Evolutionary conservation across 2,797 vertebrate genomes (phyloP), one percentile per base, ranked within the genome.

Genomic region (Echiichthys vipera): DNA sequence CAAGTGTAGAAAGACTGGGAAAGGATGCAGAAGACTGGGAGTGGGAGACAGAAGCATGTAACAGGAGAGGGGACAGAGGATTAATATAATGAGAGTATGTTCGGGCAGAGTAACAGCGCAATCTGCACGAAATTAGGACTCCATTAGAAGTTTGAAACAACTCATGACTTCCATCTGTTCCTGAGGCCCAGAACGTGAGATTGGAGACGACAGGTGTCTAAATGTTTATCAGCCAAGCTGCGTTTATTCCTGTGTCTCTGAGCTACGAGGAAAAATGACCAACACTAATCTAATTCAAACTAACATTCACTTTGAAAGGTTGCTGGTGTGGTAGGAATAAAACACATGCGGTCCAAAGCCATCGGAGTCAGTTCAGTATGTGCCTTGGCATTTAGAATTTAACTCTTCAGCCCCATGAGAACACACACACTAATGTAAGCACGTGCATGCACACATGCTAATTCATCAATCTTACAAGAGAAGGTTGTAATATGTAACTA

Each of bases 191-290:
- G 75, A 87, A 86, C 58, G 73, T 71, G 67, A 90, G 88, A 93
- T 93, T 89, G 91, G 85, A 92, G 88, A 85, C 78, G 91, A 93
- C 94, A 93, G 93, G 93, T 93, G 92, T 94, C 93, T 92, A 93
- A 94, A 94, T 94, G 93, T 94, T 94, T 93, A 95, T 91, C 90
- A 92, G 87, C 85, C 74, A 13, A 6, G 77, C 78, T 75, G 89
- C 89, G 83, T 90, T 91, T 90, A 91, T 91, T 93, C 88, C 90
- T 75, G 88, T 80, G 85, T 89, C 89, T 91, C 80, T 47, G 78
- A 81, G 87, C 90, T 87, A 62, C 73, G 65, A 79, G 73, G 87
- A 94, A 90, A 93, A 92, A 89, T 92, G 86, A 92, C 89, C 92
- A 72, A 29, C 80, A 78, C 87, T 93, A 93, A 92, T 92, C 84